A percentile compares a stretch with the other conserved stretches of the same genome.
Evolutionary conservation across 2,888 invertebrate genomes (phyloP).

Genomic region (Limnephilus lunatus): DNA sequence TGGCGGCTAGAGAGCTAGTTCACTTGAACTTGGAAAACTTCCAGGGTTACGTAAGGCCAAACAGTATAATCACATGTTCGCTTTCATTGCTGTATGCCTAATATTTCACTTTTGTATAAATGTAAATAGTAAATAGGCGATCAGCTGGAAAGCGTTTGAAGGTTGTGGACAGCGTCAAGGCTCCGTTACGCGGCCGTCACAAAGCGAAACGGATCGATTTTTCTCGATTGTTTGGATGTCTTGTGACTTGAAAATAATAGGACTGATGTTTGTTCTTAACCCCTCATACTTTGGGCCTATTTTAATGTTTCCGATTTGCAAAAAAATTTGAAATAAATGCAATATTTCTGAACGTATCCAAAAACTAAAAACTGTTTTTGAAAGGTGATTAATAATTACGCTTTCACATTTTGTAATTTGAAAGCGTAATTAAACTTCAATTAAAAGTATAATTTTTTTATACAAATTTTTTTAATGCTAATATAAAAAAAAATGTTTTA

Average conservation of each 20-base stretch:
- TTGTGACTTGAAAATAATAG: neutral
- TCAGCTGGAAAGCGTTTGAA: constrained; percentile 4
- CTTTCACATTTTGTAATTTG: no score
- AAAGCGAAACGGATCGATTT: neutral
- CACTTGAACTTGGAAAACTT: constrained; percentile 38
- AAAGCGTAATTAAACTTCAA: no score
- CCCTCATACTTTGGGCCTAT: no score
- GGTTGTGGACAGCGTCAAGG: neutral
- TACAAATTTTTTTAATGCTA: no score
- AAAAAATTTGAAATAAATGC: no score
- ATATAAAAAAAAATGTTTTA: no score
- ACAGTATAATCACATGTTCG: neutral
- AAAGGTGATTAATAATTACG: no score
- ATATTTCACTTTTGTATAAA: neutral
- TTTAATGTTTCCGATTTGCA: no score
- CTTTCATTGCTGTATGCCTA: neutral
- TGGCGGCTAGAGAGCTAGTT: neutral
- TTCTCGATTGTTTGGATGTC: neutral
- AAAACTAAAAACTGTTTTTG: no score
- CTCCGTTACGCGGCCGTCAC: neutral
- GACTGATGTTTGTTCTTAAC: neutral
- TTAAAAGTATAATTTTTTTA: no score
- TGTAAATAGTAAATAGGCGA: neutral
- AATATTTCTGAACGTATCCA: no score
- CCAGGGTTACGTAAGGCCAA: constrained; percentile 41